Conservation (phyloP, 1,140 invertebrate species). For the Trachymyrmex cornetzi region DNA sequence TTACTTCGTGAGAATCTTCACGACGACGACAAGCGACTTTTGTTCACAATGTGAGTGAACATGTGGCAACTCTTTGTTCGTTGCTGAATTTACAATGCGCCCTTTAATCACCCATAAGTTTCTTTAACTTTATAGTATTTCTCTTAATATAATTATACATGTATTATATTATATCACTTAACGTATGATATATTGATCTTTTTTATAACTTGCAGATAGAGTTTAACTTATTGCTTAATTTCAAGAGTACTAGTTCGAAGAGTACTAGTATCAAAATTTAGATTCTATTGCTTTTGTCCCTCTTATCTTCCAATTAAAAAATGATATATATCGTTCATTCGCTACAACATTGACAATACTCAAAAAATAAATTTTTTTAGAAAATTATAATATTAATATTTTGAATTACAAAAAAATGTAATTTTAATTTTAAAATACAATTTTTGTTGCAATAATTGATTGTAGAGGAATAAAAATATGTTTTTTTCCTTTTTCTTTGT, state of each 20-base stretch:
- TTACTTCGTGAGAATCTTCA: constrained; percentile 81
- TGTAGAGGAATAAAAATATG: too few species aligned
- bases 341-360: too few species aligned
- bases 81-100: constrained; percentile 2
- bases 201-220: background rate
- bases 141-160: background rate
- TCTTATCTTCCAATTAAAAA: background rate
- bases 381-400: too few species aligned
- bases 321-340: background rate
- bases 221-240: background rate
- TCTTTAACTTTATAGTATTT: background rate
- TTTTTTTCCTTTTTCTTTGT: too few species aligned
- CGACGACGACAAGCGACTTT: constrained; percentile 67
- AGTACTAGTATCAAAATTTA: background rate
- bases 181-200: background rate
- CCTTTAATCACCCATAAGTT: background rate
- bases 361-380: too few species aligned
- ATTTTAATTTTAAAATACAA: too few species aligned
- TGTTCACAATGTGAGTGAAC: background rate
- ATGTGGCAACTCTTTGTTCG: constrained; percentile 27
- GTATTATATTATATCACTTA: background rate
- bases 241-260: background rate
- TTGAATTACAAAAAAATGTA: too few species aligned
- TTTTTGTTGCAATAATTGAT: too few species aligned
- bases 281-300: background rate